Evolutionary conservation across 2,797 vertebrate species (phyloP), one percentile per base, ranked within the genome.

Genomic region (Xenopus petersii): DNA sequence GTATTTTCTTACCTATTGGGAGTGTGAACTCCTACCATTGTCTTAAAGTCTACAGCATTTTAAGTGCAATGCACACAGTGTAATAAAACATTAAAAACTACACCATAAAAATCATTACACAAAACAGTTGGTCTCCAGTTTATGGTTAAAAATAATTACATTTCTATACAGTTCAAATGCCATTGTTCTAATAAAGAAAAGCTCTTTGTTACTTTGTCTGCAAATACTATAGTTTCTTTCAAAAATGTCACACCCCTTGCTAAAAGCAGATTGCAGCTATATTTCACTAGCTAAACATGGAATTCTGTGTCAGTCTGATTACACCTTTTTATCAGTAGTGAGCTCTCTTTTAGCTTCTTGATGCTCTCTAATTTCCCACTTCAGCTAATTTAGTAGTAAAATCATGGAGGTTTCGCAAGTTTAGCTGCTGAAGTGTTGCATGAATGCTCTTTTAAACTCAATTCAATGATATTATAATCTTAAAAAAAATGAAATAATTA

Each of bases 291-390:
- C 82, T 83, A 82, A 87, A 81, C 80, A 82, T 46, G 79, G 76
- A 85, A 81, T 61, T 83, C 74, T 73, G 73, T 83, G 82, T 85
- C 84, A 87, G 75, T 81, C 75, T 86, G 86, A 87, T 86, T 86
- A 85, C 70, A 82, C 82, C 81, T 86, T 85, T 87, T 88, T 3
- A 87, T 87, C 81, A 83, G 82, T 80, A 71, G 77, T 64, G 78
- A 84, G 83, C 71, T 87, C 79, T 84, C 81, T 85, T 77, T 84
- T 70, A 82, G 83, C 74, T 83, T 87, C 76, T 80, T 82, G 79
- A 80, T 82, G 83, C 77, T 81, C 80, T 79, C 84, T 86, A 86
- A 88, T 88, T 86, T 87, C 87, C 84, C 85, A 88, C 84, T 87
- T 84, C 82, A 85, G 80, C 81, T 86, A 86, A 86, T 87, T 86